These are phyloP conservation scores for Heliconius himera DNA, from an alignment of 1,140 invertebrate species.

Conservation along the genomic window DNA sequence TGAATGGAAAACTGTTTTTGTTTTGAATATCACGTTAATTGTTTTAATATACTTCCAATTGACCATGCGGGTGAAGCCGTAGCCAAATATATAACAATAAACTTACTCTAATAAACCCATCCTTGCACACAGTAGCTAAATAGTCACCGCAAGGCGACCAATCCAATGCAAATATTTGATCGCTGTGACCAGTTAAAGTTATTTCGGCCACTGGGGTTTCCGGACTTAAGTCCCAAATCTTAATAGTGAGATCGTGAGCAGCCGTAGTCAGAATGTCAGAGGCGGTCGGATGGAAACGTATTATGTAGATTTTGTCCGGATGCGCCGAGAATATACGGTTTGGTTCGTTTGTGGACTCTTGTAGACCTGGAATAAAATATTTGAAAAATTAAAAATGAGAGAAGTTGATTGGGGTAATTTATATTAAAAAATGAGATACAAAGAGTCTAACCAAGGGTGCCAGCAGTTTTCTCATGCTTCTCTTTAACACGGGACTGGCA, in stretches of 20 bases:
- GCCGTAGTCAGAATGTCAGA: constrained; percentile 92
- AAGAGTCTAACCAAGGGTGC: too few relatives aligned
- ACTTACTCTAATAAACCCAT: constrained; percentile 85
- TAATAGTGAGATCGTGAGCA: constrained; percentile 94
- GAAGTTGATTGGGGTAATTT: too few relatives aligned
- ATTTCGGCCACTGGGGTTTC: constrained; percentile 79
- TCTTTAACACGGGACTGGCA: too few relatives aligned
- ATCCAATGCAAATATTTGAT: constrained; percentile 94
- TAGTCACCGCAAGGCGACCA: constrained; percentile 95
- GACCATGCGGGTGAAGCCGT: too few relatives aligned
- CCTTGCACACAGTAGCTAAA: constrained; percentile 93
- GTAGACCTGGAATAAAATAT: constrained; percentile 63
- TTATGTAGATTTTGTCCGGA: constrained; percentile 94
- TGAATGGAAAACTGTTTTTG: too few relatives aligned
- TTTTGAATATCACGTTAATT: too few relatives aligned
- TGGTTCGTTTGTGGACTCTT: constrained; percentile 82
- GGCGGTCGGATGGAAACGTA: constrained; percentile 95
- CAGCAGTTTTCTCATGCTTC: too few relatives aligned
- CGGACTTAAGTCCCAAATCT: constrained; percentile 68
- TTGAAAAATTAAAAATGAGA: neutral
- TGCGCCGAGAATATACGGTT: constrained; percentile 88
- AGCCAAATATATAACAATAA: too few relatives aligned
- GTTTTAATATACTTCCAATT: too few relatives aligned
- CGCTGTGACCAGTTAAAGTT: constrained; percentile 86
- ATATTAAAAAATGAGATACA: too few relatives aligned